Base-by-base conservation (phyloP, 1,140 invertebrate species). In the Anoplophora glabripennis region DNA sequence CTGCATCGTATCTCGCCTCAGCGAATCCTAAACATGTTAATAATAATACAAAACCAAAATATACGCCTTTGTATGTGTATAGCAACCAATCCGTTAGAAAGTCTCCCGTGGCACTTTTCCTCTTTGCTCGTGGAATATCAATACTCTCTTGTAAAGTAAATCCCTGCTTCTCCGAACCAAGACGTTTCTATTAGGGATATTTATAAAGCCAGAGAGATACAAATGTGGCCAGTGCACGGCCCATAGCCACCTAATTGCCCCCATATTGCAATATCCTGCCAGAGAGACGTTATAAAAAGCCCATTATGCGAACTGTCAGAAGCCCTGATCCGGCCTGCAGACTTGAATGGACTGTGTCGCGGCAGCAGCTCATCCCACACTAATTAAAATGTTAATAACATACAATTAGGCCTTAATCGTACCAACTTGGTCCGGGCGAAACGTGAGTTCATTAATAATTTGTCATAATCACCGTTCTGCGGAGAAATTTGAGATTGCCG, bases 251-350 rank as follows among this genome's bases (percentile, higher is more conserved):
- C 55, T 57, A 57, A 57, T 57, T 57, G 55, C 55, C 55, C 46
- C 49, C 55, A 57, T 57, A 57, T 57, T 57, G 55, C 55, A 57
- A 57, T 57, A 57, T 57, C 55, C 55, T 57, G 55, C 45, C 47
- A 48, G 42, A 38, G 55, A 49, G 35, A 46, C 44, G 44, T 46
- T 46, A 46, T 28, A 46, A 46, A 46, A 46, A 46, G 44, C 53
- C 46, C 53, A 56, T 56, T 56, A 56, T 56, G 46, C n/a, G 36
- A 46, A 56, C 53, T 56, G 53, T 56, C 53, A 56, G 41, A 44
- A 56, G 53, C 42, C 28, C 17, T 44, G 42, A 46, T 18, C 44
- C 44, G 17, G 41, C 14, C 41, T 46, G 11, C 17, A 46, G 17
- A 21, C 44, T 17, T 46, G 44, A 46, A 5, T 18, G 12, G 28